phyloP scores from a whole-genome alignment of 1,140 invertebrate genomes.

The Diprion similis region DNA sequence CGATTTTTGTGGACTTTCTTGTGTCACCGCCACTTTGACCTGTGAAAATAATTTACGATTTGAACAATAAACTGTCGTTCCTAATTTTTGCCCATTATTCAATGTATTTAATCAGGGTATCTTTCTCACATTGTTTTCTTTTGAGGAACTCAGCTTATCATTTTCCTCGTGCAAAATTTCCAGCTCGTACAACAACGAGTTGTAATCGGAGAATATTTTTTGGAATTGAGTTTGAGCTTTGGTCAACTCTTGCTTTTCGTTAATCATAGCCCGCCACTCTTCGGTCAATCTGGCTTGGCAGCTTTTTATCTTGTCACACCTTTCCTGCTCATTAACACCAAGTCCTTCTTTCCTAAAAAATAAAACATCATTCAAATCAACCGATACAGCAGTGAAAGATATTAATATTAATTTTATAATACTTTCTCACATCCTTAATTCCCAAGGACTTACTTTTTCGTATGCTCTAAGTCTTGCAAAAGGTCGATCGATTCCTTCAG shows the following conservation, averaged over 20 bases:
- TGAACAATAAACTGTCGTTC: no score
- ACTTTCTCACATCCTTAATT: background rate
- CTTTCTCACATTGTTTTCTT: slow-evolving; percentile 15
- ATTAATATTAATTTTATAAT: no score
- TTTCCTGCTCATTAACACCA: background rate
- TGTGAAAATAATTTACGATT: no score
- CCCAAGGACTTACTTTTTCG: slow-evolving; percentile 14
- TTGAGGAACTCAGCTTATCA: slow-evolving; percentile 30
- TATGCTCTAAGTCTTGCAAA: slow-evolving; percentile 28
- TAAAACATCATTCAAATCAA: background rate
- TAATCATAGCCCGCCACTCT: slow-evolving; percentile 36
- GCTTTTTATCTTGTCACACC: slow-evolving; percentile 26
- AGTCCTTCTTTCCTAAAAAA: background rate
- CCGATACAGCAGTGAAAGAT: background rate
- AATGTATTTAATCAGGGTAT: no score
- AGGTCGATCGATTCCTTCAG: slow-evolving; percentile 35
- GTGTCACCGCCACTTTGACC: slow-evolving; percentile 1
- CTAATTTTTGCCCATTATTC: no score
- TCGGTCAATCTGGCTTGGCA: slow-evolving; percentile 33
- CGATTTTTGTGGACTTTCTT: slow-evolving; percentile 22
- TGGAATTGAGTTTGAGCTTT: slow-evolving; percentile 44
- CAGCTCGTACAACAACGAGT: slow-evolving; percentile 38
- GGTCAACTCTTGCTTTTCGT: slow-evolving; percentile 38
- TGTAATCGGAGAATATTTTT: slow-evolving; percentile 48
- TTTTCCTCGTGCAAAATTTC: slow-evolving; percentile 42